These are phyloP conservation scores for Pheosia tremula DNA, from an alignment of 2,888 invertebrate genomes.

Conservation along the genomic window DNA sequence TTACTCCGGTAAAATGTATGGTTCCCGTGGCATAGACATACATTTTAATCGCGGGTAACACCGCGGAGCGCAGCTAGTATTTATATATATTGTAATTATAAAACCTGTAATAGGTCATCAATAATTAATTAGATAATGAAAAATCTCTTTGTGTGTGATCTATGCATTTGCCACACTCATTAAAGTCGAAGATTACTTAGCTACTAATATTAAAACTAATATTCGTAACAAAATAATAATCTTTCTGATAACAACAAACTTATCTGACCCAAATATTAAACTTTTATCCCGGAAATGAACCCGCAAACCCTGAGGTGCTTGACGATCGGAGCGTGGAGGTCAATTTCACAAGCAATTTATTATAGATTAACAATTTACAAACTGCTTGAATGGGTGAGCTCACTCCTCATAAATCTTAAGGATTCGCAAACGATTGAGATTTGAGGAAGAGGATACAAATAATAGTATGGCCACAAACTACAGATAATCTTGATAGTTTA, in stretches of 20 bases:
- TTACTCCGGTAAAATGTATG: no score
- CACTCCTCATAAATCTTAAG: conserved; percentile 38
- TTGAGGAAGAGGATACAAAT: neutral
- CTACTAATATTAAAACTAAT: no score
- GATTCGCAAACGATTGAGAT: conserved; percentile 29
- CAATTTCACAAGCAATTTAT: conserved; percentile 41
- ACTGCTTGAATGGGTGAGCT: conserved; percentile 28
- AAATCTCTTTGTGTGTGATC: no score
- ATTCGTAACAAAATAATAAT: neutral
- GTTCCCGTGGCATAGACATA: no score
- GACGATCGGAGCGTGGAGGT: conserved; percentile 11
- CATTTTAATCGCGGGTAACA: no score
- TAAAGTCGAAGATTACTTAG: no score
- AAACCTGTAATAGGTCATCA: no score
- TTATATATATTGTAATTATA: no score
- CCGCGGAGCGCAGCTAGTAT: no score
- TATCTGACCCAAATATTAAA: neutral
- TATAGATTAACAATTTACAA: conserved; percentile 42
- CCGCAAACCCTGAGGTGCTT: conserved; percentile 3
- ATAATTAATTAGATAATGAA: no score
- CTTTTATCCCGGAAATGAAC: conserved; percentile 12
- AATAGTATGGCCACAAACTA: neutral
- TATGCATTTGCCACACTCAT: no score
- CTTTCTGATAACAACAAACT: neutral
- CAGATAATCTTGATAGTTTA: no score